Conservation (phyloP, 2,113 vertebrate species). For the Bettongia penicillata region DNA sequence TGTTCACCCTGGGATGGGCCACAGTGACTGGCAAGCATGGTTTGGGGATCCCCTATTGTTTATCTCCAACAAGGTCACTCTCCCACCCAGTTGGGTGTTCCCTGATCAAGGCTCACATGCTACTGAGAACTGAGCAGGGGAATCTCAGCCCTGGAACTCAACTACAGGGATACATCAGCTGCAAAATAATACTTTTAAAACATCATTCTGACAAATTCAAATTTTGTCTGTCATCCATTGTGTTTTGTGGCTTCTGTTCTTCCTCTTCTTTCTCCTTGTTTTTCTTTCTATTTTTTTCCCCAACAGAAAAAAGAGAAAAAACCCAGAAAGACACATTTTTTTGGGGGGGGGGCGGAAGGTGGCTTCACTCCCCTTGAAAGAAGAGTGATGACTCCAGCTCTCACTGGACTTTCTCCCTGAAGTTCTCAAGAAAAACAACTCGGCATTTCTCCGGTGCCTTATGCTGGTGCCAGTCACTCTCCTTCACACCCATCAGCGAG, state of each 20-base stretch:
- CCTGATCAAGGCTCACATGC: constrained; percentile 33
- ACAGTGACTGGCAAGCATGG: constrained; percentile 62
- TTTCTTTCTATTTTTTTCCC: constrained; percentile 73
- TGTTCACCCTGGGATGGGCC: constrained; percentile 34
- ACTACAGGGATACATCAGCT: constrained; percentile 71
- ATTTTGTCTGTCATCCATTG: constrained; percentile 59
- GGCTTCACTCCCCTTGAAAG: constrained; percentile 70
- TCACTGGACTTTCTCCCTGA: constrained; percentile 94
- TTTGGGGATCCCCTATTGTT: not conserved
- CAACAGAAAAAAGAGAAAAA: constrained; percentile 50
- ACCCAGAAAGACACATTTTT: constrained; percentile 70
- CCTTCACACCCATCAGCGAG: constrained; percentile 97
- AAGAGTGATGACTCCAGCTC: not conserved
- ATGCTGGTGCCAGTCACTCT: constrained; percentile 92
- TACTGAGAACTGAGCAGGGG: not conserved
- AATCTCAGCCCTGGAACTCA: constrained; percentile 46
- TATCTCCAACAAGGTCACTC: not conserved
- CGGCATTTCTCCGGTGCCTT: constrained; percentile 89
- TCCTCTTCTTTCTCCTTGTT: constrained; percentile 76
- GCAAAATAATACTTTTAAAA: constrained; percentile 70
- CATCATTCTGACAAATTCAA: not conserved
- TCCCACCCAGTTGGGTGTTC: not conserved
- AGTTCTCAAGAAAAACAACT: constrained; percentile 99
- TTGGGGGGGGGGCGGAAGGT: constrained; percentile 60
- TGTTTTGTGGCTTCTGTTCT: constrained; percentile 67